Evolutionary conservation across 2,888 invertebrate species (phyloP), one percentile per base, ranked within the genome.

Genomic region (Tenthredo notha): DNA sequence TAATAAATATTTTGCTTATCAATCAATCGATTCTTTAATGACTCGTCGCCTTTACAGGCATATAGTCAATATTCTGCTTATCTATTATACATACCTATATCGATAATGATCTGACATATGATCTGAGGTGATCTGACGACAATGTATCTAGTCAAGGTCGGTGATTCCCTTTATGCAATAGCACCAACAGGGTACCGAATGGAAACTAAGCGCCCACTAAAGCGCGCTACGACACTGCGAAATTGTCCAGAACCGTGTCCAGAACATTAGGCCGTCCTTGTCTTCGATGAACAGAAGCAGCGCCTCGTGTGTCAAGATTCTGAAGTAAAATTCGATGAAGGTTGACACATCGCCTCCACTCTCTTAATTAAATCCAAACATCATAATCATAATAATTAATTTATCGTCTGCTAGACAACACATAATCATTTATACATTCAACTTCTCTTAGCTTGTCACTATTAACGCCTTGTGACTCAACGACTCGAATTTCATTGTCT

Each of bases 391-490:
- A 43, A 74, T 43, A 12, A 72, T 77, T 29, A 77, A 84, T 65
- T 84, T 77, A 72, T 84, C 65, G 77, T 84, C 65, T 84, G 58
- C 65, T 77, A 72, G 21, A 65, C n/a, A 72, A 54, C 67, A 84
- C 58, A 58, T 3, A 84, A 58, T 58, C 58, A 74, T 84, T 29
- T 15, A 29, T 83, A 43, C 43, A 74, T 74, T 21, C 21, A 43
- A 43, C 40, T 25, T 7, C 33, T 29, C 21, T 37, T 4, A 77
- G 18, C 77, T 33, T 77, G 77, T 77, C 54, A 77, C 77, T 77
- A 54, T 54, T 7, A 33, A 54, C 29, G 67, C 54, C 2, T 15
- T 50, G 77, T 77, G 33, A 43, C 25, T 74, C 72, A 43, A 43
- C 12, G 3, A 43, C 72, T 74, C 72, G 43, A 5, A 74, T 21